phyloP scores from a whole-genome alignment of 2,797 vertebrate genomes.

The Ctenopoma kingsleyae region DNA sequence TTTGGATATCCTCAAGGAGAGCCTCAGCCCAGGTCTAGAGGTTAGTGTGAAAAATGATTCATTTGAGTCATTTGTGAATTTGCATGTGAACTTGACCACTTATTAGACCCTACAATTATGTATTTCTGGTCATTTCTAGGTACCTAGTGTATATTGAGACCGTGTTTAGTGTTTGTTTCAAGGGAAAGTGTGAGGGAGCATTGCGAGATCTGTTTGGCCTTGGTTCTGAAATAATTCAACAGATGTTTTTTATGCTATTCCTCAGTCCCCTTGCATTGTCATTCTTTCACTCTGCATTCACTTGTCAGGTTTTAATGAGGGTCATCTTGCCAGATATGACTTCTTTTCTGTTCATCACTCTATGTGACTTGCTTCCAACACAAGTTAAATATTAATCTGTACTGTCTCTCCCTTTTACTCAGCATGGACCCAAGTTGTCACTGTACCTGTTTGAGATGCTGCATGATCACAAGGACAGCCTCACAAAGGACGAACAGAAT shows the following conservation, averaged over 20 bases:
- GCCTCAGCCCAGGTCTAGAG: conserved; percentile 91
- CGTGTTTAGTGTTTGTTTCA: background rate
- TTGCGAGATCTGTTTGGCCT: conserved; percentile 8
- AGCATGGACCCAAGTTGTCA: conserved; percentile 96
- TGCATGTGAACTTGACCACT: no score
- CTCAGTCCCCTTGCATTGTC: conserved; percentile 5
- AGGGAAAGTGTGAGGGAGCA: conserved; percentile 3
- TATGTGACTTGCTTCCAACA: background rate
- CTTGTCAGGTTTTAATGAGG: conserved; percentile 18
- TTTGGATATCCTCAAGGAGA: conserved; percentile 93
- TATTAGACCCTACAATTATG: no score
- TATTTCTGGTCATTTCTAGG: no score
- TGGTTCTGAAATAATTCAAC: conserved; percentile 27
- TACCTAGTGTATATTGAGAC: background rate
- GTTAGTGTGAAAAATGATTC: conserved; percentile 76
- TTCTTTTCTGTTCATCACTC: conserved; percentile 20
- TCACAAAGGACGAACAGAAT: conserved; percentile 89
- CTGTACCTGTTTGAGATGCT: conserved; percentile 94
- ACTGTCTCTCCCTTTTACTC: conserved; percentile 12
- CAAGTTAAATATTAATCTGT: background rate
- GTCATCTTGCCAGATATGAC: conserved; percentile 1
- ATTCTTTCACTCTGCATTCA: conserved; percentile 10
- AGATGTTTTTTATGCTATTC: conserved; percentile 28
- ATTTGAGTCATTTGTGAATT: background rate
- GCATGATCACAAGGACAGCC: conserved; percentile 88